phyloP scores from a whole-genome alignment of 1,140 invertebrate species.

The Lineus longissimus region DNA sequence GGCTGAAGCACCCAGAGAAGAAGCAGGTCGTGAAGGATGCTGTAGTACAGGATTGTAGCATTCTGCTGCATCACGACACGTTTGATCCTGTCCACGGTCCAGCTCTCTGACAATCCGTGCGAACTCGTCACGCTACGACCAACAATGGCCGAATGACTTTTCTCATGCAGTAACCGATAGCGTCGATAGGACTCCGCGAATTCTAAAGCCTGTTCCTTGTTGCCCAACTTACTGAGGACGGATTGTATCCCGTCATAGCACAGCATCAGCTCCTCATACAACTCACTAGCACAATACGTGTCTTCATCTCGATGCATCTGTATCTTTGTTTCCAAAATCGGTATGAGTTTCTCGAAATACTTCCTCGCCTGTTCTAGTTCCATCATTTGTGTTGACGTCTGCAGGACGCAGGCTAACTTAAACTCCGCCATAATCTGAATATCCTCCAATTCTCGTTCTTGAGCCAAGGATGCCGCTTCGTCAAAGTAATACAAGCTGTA shows the following conservation, averaged over 20 bases:
- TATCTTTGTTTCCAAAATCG: slow-evolving; percentile 39
- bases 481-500: slow-evolving; percentile 41
- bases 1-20: slow-evolving; percentile 46
- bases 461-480: slow-evolving; percentile 29
- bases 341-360: slow-evolving; percentile 40
- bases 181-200: slow-evolving; percentile 37
- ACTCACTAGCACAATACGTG: slow-evolving; percentile 36
- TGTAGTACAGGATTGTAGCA: slow-evolving; percentile 42
- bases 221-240: slow-evolving; percentile 37
- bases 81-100: slow-evolving; percentile 34
- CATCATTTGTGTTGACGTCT: slow-evolving; percentile 35
- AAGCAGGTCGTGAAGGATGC: slow-evolving; percentile 30
- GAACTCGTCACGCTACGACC: neutral
- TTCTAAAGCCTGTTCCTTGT: slow-evolving; percentile 40
- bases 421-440: slow-evolving; percentile 39
- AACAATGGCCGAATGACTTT: neutral
- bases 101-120: slow-evolving; percentile 20
- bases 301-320: slow-evolving; percentile 36
- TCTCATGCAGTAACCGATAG: neutral
- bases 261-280: slow-evolving; percentile 33
- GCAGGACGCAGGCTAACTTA: slow-evolving; percentile 38
- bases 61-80: slow-evolving; percentile 39
- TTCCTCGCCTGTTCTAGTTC: slow-evolving; percentile 40
- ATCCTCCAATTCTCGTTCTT: slow-evolving; percentile 32
- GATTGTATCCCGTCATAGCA: slow-evolving; percentile 45